Percentiles rank a stretch among this genome's conserved stretches.
These are phyloP conservation scores for Temnopleurus reevesii DNA, from an alignment of 53 echinoderm and acorn worm genomes.

Conservation along the genomic window DNA sequence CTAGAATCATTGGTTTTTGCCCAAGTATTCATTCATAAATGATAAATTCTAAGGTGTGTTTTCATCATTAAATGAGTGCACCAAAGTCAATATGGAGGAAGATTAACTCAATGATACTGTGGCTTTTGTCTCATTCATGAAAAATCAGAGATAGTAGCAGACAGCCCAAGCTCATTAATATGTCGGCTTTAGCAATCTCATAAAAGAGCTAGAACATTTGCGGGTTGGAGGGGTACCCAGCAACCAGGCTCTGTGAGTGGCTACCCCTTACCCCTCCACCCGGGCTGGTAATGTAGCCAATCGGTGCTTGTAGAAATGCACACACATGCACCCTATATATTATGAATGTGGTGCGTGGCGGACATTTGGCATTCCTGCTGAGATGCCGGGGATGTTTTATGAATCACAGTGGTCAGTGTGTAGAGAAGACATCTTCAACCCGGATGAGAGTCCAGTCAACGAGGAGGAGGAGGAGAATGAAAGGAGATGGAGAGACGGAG, in stretches of 20 bases:
- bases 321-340: constrained; percentile 40
- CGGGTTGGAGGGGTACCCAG: not conserved
- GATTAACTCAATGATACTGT: not conserved
- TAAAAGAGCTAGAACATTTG: not conserved
- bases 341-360: constrained; percentile 23
- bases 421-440: not conserved
- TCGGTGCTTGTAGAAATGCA: constrained; percentile 30
- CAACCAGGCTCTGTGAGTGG: not conserved
- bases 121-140: not conserved
- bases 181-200: constrained; percentile 27
- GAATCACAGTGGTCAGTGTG: constrained; percentile 58
- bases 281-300: not conserved
- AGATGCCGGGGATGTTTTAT: constrained; percentile 46
- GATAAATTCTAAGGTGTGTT: not conserved
- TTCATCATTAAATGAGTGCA: not conserved
- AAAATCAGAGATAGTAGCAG: not conserved
- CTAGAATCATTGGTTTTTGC: too few species aligned
- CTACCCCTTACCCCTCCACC: not conserved
- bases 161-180: constrained; percentile 20
- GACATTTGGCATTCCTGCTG: constrained; percentile 46
- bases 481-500: constrained; percentile 1
- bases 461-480: not conserved
- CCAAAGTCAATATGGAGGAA: not conserved
- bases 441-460: not conserved
- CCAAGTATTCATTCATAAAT: not conserved